Conservation (phyloP, 2,888 invertebrate species). For the Chalcis sispes region DNA sequence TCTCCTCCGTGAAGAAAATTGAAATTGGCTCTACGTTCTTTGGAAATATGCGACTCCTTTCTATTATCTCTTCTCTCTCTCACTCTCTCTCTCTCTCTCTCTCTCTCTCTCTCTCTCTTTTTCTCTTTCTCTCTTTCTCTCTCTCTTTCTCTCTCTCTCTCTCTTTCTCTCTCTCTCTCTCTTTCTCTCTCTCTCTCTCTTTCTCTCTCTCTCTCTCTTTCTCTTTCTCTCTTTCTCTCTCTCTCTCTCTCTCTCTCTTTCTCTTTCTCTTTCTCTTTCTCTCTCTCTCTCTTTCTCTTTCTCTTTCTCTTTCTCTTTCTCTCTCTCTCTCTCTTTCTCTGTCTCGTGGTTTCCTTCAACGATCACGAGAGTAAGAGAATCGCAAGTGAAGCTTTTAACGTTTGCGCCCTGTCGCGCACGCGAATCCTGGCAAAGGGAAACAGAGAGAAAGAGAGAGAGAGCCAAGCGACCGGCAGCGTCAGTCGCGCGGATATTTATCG, state of each 20-base stretch:
- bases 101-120: neutral
- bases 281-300: neutral
- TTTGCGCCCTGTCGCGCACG: slow-evolving; percentile 47
- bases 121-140: neutral
- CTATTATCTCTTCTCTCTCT: too few relatives aligned
- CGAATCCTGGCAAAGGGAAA: slow-evolving; percentile 54
- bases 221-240: neutral
- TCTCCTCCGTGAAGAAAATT: slow-evolving; percentile 44
- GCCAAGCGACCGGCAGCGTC: slow-evolving; percentile 47
- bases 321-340: neutral
- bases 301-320: too few relatives aligned
- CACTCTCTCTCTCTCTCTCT: neutral
- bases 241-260: neutral
- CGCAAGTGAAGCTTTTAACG: slow-evolving; percentile 42
- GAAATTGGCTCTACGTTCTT: slow-evolving; percentile 54
- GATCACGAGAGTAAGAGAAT: neutral
- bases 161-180: neutral
- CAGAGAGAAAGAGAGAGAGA: too few relatives aligned
- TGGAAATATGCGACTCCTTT: slow-evolving; percentile 29
- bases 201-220: neutral
- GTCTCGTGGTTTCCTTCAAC: too few relatives aligned
- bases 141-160: too few relatives aligned
- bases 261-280: neutral
- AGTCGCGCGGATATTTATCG: slow-evolving; percentile 69
- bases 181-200: too few relatives aligned